Percentiles rank a stretch among this genome's conserved stretches.
These are phyloP conservation scores for Acanthopagrus latus DNA, from an alignment of 2,797 vertebrate species.

Conservation along the genomic window DNA sequence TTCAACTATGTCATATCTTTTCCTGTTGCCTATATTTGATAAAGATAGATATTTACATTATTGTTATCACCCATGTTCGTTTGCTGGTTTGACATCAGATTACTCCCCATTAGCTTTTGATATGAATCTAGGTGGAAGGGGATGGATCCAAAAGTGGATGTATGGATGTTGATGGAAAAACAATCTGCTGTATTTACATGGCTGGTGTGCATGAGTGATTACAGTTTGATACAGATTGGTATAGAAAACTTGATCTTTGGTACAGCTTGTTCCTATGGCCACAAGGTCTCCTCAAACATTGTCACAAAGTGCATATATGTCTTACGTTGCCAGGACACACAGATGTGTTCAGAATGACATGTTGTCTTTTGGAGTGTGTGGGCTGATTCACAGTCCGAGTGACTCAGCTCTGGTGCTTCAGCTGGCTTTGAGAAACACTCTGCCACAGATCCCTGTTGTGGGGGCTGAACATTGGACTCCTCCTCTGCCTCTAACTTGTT, in stretches of 20 bases:
- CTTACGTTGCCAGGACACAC: slow-evolving; percentile 29
- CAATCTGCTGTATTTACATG: too few species aligned
- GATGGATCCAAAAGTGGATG: too few species aligned
- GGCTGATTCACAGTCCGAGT: slow-evolving; percentile 62
- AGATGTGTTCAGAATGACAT: slow-evolving; percentile 53
- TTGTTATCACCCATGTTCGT: too few species aligned
- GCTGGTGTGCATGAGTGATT: too few species aligned
- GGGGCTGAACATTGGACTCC: slow-evolving; percentile 71
- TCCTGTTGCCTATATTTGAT: not conserved
- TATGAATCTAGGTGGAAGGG: too few species aligned
- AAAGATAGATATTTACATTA: too few species aligned
- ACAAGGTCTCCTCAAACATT: not conserved
- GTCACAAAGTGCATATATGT: slow-evolving; percentile 11
- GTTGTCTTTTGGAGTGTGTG: slow-evolving; percentile 27
- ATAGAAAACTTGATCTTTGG: not conserved
- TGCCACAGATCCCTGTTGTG: slow-evolving; percentile 59
- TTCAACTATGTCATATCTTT: not conserved
- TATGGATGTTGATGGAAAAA: too few species aligned
- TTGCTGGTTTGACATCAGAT: too few species aligned
- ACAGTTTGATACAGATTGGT: too few species aligned
- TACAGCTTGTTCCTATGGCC: not conserved
- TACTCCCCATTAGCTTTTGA: too few species aligned
- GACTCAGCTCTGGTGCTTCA: slow-evolving; percentile 78
- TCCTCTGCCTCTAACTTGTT: slow-evolving; percentile 70
- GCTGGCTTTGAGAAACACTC: slow-evolving; percentile 63